Evolutionary conservation across 2,113 vertebrate genomes (phyloP), one percentile per base, ranked within the genome.

Genomic region (Otolemur garnettii): DNA sequence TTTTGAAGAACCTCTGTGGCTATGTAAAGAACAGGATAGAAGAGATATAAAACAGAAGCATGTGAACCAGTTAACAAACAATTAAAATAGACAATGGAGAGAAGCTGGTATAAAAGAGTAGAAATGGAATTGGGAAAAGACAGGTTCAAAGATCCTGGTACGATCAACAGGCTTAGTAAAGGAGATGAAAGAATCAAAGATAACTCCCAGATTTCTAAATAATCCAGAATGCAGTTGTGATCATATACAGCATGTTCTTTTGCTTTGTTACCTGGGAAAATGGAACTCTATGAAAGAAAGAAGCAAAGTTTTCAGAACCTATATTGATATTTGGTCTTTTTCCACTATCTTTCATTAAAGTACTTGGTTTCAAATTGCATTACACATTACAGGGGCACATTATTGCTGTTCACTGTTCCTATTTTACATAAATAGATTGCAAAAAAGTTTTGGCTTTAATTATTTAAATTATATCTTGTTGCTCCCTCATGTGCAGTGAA

Each of bases 401-500:
- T 18, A 68, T 57, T 68, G 17, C 15, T 92, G 1, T 18, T 45
- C 38, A 60, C 94, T 71, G 28, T 68, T 90, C 35, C 22, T 78
- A 14, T 87, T 91, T 95, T 93, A 84, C 53, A 80, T 69, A 95
- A 94, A 84, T 53, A 95, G 30, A 72, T 45, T 26, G 8, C 42
- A 35, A 96, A 82, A 84, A 18, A 68, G 8, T 12, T 42, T 15
- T 30, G 28, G 26, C 57, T 95, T 93, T 82, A 90, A 95, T 96
- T 88, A 90, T 92, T 96, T 89, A 82, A 69, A 93, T 94, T 95
- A 84, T 84, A 78, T 91, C 55, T 59, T 83, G 21, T 66, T 93
- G 22, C 57, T 95, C 57, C 26, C 50, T 96, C 87, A 59, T 90
- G 66, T 90, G 71, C 62, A 85, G 21, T 87, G 87, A 96, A 87